Percentiles rank a stretch among this genome's conserved stretches.
Conservation (phyloP, 2,888 invertebrate genomes). For the Conomelus anceps region DNA sequence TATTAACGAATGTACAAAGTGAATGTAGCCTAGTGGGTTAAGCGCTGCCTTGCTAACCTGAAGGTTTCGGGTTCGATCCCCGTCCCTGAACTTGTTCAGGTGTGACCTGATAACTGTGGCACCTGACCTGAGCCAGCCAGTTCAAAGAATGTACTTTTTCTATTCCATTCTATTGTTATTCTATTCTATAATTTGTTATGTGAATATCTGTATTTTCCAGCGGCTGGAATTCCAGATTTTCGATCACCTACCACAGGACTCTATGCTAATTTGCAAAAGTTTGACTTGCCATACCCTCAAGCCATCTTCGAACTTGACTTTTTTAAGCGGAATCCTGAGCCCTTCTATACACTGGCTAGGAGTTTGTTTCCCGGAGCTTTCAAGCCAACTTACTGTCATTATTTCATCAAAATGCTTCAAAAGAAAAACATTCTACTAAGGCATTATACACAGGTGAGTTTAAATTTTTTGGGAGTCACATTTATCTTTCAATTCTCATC, state of each 20-base stretch:
- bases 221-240: constrained; percentile 95
- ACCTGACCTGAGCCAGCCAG: too few species aligned
- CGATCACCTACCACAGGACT: constrained; percentile 87
- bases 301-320: constrained; percentile 87
- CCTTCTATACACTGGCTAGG: constrained; percentile 86
- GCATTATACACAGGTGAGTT: constrained; percentile 42
- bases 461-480: constrained; percentile 35
- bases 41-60: too few species aligned
- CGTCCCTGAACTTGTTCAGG: too few species aligned
- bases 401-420: constrained; percentile 77
- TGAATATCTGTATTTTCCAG: too few species aligned
- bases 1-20: too few species aligned
- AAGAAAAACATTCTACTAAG: constrained; percentile 56
- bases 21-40: too few species aligned
- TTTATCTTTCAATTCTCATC: too few species aligned
- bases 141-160: not conserved
- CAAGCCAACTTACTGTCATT: constrained; percentile 84
- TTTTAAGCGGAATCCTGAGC: constrained; percentile 81
- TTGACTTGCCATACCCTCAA: constrained; percentile 83
- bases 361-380: constrained; percentile 81
- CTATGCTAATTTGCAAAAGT: constrained; percentile 85
- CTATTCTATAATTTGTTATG: not conserved
- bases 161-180: not conserved
- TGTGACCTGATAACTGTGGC: too few species aligned
- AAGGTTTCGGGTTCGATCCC: not conserved